These are phyloP conservation scores for Ips nitidus DNA, from an alignment of 1,140 invertebrate genomes.

Conservation along the genomic window DNA sequence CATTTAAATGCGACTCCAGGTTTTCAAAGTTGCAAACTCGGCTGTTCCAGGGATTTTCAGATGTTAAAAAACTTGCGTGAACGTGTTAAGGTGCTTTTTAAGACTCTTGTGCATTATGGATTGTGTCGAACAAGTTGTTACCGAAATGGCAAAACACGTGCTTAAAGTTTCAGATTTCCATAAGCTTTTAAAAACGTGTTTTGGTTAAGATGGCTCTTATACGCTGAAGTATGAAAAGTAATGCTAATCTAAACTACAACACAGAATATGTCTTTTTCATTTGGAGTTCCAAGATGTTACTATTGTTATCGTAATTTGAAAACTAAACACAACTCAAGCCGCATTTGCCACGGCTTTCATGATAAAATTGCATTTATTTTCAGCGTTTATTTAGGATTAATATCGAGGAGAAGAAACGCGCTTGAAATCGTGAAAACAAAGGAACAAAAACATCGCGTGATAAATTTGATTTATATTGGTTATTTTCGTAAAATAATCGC, in stretches of 20 bases:
- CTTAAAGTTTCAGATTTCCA: slow-evolving; percentile 7
- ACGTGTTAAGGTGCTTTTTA: slow-evolving; percentile 29
- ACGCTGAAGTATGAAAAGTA: no score
- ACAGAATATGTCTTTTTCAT: no score
- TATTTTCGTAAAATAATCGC: slow-evolving; percentile 11
- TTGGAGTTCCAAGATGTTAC: no score
- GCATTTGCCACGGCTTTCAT: not conserved
- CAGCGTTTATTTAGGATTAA: slow-evolving; percentile 20
- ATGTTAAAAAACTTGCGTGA: slow-evolving; percentile 26
- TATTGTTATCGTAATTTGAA: no score
- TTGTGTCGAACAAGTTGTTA: slow-evolving; percentile 16
- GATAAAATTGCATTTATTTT: slow-evolving; percentile 20
- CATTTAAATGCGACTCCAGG: slow-evolving; percentile 24
- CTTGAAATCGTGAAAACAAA: slow-evolving; percentile 12
- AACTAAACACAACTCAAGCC: no score
- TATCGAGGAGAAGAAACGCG: slow-evolving; percentile 14
- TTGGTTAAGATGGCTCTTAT: not conserved
- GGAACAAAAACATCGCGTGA: slow-evolving; percentile 19
- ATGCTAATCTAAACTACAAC: no score
- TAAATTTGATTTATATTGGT: slow-evolving; percentile 16
- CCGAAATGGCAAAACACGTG: not conserved
- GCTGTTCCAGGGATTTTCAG: slow-evolving; percentile 19
- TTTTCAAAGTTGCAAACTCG: slow-evolving; percentile 19
- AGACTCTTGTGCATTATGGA: slow-evolving; percentile 13
- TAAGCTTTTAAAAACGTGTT: slow-evolving; percentile 5